Conservation (phyloP, 2,113 vertebrate genomes). For the Cryptoleucopteryx plumbea region DNA sequence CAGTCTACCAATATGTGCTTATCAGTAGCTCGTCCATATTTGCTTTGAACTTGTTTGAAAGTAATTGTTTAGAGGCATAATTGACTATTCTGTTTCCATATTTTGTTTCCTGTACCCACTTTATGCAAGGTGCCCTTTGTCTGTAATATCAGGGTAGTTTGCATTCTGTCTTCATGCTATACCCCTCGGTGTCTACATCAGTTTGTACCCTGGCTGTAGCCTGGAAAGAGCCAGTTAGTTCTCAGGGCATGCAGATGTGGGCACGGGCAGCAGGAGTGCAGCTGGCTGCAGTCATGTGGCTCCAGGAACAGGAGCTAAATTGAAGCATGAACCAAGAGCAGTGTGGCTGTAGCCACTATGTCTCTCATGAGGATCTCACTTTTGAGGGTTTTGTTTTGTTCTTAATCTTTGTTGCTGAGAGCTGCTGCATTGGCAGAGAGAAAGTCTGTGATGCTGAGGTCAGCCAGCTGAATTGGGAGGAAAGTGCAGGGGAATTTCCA, state of each 20-base stretch:
- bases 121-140: not conserved
- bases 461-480: not conserved
- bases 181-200: rapidly evolving
- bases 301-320: not conserved
- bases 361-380: not conserved
- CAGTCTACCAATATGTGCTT: not conserved
- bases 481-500: not conserved
- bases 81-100: not conserved
- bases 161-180: not conserved
- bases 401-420: not conserved
- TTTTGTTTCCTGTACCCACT: not conserved
- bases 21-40: not conserved
- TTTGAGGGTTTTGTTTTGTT: not conserved
- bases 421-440: not conserved
- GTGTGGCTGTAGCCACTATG: not conserved
- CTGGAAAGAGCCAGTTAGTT: not conserved
- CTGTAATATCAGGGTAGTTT: not conserved
- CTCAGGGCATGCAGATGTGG: not conserved
- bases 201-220: not conserved
- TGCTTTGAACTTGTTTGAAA: not conserved
- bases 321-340: not conserved
- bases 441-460: not conserved
- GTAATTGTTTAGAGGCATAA: not conserved
- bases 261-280: not conserved
- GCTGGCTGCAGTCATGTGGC: not conserved